These are phyloP conservation scores for Acomys russatus DNA, from an alignment of 2,797 vertebrate genomes.

Conservation along the genomic window DNA sequence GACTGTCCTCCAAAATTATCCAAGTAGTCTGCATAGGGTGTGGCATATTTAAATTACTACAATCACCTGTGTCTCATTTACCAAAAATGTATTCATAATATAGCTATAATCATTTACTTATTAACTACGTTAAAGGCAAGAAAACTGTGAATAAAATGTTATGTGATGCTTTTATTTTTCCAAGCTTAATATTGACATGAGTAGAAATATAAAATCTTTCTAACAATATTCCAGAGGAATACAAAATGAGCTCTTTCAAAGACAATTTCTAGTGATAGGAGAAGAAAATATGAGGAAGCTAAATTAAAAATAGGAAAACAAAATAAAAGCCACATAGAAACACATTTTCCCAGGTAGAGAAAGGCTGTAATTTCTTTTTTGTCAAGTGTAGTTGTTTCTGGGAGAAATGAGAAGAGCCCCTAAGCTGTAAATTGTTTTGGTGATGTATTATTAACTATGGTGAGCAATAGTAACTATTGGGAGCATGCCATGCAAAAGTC, in stretches of 20 bases:
- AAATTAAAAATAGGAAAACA: neutral
- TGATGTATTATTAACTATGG: neutral
- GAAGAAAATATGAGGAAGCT: neutral
- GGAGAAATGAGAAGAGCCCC: neutral
- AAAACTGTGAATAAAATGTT: neutral
- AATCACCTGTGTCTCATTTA: neutral
- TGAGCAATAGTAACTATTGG: neutral
- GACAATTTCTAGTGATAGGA: neutral
- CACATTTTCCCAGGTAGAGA: neutral
- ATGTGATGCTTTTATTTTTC: neutral
- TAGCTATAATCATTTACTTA: neutral
- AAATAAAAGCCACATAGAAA: neutral
- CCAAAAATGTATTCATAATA: neutral
- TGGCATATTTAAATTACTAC: constrained; percentile 26
- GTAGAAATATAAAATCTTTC: neutral
- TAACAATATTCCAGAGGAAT: neutral
- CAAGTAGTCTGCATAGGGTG: neutral
- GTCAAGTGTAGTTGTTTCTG: neutral
- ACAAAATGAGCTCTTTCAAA: neutral
- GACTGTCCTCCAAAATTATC: neutral
- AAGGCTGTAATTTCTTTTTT: neutral
- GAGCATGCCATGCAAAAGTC: neutral
- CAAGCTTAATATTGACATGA: neutral
- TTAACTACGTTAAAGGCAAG: neutral
- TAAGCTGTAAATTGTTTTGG: neutral